Evolutionary conservation across 2,888 invertebrate species (phyloP), one percentile per base, ranked within the genome.

Genomic region (Drosophila meridiana): DNA sequence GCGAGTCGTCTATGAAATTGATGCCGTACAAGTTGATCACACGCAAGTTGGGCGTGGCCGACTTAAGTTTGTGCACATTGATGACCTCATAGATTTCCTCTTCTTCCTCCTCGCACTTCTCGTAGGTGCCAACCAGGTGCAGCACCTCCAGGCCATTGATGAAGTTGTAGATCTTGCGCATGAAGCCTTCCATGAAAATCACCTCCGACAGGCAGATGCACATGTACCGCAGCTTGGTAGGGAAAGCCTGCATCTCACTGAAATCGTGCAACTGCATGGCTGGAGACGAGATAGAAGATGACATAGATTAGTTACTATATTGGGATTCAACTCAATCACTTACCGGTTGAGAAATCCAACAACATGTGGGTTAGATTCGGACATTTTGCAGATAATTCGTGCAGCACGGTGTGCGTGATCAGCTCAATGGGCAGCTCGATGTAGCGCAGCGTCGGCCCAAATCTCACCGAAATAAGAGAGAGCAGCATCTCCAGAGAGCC

Each of bases 181-280:
- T 99, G 93, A 99, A 99, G 14, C 99, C 99, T 93, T 99, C 99
- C 97, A 99, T 98, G 94, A 99, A 99, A 93, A 99, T 99, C 78
- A 99, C 92, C 93, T 99, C 99, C 0, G 99, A 99, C 47, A 99
- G 94, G 83, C 99, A 99, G 91, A 99, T 97, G 93, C 98, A 98
- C 94, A 99, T 95, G 93, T 98, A 99, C 53, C 96, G 96, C 69
- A 99, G 94, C 93, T 99, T 99, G 11, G 99, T 99, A 3, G 99
- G 99, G 92, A 99, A 99, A 26, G 98, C 97, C 94, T 99, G 98
- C 95, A 99, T 96, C 94, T 99, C 99, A 82, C 99, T 99, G 94
- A 99, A 99, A 92, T 99, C 99, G 93, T 99, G 99, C 69, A 99
- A 95, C 92, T 99, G 99, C 98, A 99, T 99, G 45, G 99, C 99